phyloP scores from a whole-genome alignment of 2,797 vertebrate species.

The Halcyon chelicuti region DNA sequence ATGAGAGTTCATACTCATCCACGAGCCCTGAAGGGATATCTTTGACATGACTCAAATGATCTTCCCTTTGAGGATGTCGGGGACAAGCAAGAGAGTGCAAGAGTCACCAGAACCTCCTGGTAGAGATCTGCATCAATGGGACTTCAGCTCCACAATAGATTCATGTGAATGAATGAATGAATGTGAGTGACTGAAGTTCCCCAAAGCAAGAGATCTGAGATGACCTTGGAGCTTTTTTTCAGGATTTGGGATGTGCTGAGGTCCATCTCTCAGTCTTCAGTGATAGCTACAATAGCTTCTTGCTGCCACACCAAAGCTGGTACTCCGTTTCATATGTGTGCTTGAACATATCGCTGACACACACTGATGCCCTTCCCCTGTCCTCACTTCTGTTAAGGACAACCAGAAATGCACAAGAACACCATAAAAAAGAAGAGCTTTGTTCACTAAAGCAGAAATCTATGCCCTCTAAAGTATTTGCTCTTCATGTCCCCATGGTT shows the following conservation, averaged over 20 bases:
- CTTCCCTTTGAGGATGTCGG: background rate
- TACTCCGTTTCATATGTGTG: background rate
- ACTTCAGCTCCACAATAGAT: background rate
- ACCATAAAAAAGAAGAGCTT: background rate
- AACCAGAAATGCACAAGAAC: background rate
- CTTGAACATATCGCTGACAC: background rate
- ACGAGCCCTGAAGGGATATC: background rate
- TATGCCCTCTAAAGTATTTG: background rate
- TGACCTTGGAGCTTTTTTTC: background rate
- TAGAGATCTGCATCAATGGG: background rate
- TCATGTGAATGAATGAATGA: background rate
- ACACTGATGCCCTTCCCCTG: accelerated
- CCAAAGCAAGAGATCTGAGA: background rate
- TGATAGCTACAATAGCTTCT: background rate
- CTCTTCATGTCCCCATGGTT: background rate
- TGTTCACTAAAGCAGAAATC: background rate
- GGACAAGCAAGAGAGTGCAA: background rate
- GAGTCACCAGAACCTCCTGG: background rate
- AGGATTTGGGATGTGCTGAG: background rate
- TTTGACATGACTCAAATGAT: background rate
- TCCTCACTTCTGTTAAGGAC: background rate
- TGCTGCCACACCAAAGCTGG: background rate
- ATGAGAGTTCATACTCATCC: background rate
- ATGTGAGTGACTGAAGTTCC: background rate
- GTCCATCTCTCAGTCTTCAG: background rate